Conservation (phyloP, 2,888 invertebrate species). For the Pristionchus maxplancki region DNA sequence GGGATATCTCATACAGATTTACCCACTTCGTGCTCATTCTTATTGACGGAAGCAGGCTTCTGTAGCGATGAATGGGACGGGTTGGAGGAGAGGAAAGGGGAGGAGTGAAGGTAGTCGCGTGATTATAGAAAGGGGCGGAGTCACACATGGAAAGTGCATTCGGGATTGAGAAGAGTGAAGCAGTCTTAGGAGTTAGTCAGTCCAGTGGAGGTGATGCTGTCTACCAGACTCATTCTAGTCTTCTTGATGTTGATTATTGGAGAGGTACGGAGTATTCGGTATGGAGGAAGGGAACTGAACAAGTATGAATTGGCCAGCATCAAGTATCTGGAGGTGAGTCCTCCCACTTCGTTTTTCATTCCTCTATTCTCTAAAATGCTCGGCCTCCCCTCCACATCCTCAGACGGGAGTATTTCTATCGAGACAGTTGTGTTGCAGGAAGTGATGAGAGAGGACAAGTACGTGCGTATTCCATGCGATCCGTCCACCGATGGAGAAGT, state of each 20-base stretch:
- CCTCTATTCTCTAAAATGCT: neutral
- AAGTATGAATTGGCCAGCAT: conserved; percentile 20
- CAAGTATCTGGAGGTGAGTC: conserved; percentile 19
- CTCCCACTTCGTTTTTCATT: neutral
- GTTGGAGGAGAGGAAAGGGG: neutral
- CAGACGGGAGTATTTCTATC: neutral
- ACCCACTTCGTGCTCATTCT: neutral
- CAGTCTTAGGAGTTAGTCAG: conserved; percentile 19
- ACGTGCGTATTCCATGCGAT: conserved; percentile 35
- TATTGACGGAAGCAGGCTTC: neutral
- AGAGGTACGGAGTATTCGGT: neutral
- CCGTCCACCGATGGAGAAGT: neutral
- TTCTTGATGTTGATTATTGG: neutral
- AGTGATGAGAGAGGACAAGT: conserved; percentile 1
- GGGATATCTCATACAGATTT: neutral
- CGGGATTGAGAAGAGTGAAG: neutral
- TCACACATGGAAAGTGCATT: conserved; percentile 19
- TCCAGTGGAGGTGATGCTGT: neutral
- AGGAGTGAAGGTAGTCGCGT: conserved; percentile 2
- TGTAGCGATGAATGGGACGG: neutral
- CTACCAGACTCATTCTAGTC: neutral
- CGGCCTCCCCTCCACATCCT: neutral
- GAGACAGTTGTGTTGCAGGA: neutral
- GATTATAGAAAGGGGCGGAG: conserved; percentile 6
- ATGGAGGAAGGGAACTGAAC: conserved; percentile 19